phyloP scores from a whole-genome alignment of 2,797 vertebrate species.

The Carcharodon carcharias region DNA sequence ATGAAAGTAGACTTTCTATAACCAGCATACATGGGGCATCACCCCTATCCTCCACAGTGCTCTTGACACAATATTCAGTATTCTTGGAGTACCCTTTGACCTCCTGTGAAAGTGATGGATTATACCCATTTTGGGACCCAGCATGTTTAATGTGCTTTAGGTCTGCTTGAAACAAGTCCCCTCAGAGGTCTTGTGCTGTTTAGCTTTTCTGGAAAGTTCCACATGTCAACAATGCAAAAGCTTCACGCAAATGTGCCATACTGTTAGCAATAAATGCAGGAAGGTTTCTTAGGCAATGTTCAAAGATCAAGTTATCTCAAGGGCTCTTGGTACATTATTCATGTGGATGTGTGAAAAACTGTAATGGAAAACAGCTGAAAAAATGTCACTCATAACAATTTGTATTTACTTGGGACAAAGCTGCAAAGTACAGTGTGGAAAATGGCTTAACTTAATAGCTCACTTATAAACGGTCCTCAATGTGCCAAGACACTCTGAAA shows the following conservation, averaged over 20 bases:
- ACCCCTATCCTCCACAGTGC: neutral
- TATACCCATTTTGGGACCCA: neutral
- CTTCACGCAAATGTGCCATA: too few relatives aligned
- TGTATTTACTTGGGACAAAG: neutral
- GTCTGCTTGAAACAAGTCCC: neutral
- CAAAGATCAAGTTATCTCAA: neutral
- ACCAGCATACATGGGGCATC: too few relatives aligned
- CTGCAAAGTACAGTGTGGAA: too few relatives aligned
- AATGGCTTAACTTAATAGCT: neutral
- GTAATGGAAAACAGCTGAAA: constrained; percentile 27
- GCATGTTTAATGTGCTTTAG: neutral
- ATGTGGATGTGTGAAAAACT: neutral
- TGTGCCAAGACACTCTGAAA: neutral
- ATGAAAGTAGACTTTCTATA: neutral
- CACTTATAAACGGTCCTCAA: neutral
- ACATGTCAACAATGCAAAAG: neutral
- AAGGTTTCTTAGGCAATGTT: neutral
- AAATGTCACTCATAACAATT: neutral
- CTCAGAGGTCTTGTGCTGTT: neutral
- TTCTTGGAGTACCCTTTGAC: too few relatives aligned
- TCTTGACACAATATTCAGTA: too few relatives aligned
- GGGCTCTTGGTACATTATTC: neutral
- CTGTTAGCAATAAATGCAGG: neutral
- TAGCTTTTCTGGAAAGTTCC: neutral
- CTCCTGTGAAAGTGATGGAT: constrained; percentile 6